Conservation (phyloP, 2,888 invertebrate species). For the Lysandra coridon region DNA sequence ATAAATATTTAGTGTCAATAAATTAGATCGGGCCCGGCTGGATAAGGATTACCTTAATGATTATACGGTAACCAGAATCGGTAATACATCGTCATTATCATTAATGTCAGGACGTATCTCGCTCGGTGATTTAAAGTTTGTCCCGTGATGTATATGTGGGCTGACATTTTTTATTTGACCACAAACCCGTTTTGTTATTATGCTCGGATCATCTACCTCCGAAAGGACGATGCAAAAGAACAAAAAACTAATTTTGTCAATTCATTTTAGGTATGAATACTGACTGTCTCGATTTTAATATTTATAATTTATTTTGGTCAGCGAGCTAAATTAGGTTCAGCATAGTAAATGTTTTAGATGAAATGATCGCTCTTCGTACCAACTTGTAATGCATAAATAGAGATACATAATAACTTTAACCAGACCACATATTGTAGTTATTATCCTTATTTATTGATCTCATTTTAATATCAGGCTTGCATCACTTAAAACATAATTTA, state of each 20-base stretch:
- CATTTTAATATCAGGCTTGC: constrained; percentile 24
- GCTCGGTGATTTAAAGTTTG: constrained; percentile 31
- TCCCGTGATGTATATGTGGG: constrained; percentile 31
- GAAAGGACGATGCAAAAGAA: constrained; percentile 12
- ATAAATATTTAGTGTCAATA: constrained; percentile 30
- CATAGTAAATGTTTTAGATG: neutral
- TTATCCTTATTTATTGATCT: neutral
- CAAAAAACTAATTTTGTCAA: constrained; percentile 18
- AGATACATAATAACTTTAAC: neutral
- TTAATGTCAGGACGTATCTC: constrained; percentile 29
- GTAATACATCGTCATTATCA: constrained; percentile 32
- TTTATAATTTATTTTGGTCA: neutral
- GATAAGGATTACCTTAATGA: constrained; percentile 33
- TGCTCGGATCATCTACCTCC: constrained; percentile 20
- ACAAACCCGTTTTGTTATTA: constrained; percentile 21
- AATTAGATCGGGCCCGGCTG: constrained; percentile 27
- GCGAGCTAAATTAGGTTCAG: neutral
- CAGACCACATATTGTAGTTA: constrained; percentile 16
- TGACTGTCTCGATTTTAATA: neutral
- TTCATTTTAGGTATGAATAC: neutral
- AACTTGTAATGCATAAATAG: neutral
- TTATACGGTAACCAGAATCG: constrained; percentile 31
- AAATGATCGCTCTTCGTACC: neutral
- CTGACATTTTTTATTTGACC: constrained; percentile 31
- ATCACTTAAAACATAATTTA: constrained; percentile 32